Percentiles rank a stretch among this genome's conserved stretches.
These are phyloP conservation scores for Clinocottus analis DNA, from an alignment of 2,113 vertebrate genomes.

Conservation along the genomic window DNA sequence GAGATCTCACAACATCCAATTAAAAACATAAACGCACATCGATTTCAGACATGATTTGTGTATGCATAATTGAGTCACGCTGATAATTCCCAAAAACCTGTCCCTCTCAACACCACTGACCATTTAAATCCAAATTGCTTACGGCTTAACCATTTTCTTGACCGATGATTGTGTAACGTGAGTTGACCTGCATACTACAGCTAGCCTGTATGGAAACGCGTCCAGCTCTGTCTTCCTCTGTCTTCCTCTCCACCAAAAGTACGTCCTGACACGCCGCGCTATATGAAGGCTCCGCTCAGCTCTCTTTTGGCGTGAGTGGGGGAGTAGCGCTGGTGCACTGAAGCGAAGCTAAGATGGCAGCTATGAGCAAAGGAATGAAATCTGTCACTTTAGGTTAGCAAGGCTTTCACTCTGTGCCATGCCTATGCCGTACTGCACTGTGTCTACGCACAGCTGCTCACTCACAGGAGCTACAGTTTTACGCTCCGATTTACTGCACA, in stretches of 20 bases:
- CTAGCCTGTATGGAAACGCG: conserved; percentile 37
- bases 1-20: conserved; percentile 46
- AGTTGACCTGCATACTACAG: conserved; percentile 38
- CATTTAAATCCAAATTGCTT: conserved; percentile 33
- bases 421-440: conserved; percentile 29
- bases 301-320: conserved; percentile 38
- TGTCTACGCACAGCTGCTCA: conserved; percentile 29
- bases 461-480: conserved; percentile 17
- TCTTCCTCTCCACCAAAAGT: background rate
- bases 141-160: conserved; percentile 17
- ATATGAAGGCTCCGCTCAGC: conserved; percentile 51
- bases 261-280: conserved; percentile 15
- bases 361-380: conserved; percentile 76
- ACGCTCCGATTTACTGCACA: conserved; percentile 16
- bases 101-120: conserved; percentile 11
- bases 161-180: conserved; percentile 24
- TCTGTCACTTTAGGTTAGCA: conserved; percentile 77
- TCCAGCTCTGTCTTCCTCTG: conserved; percentile 12
- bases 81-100: conserved; percentile 37
- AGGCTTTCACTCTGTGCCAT: conserved; percentile 64
- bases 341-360: conserved; percentile 78
- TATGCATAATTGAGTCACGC: conserved; percentile 53
- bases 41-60: conserved; percentile 54
- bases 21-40: conserved; percentile 51
- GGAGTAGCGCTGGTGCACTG: conserved; percentile 44